Conservation (phyloP, 2,797 vertebrate species). For the Falco rusticolus region DNA sequence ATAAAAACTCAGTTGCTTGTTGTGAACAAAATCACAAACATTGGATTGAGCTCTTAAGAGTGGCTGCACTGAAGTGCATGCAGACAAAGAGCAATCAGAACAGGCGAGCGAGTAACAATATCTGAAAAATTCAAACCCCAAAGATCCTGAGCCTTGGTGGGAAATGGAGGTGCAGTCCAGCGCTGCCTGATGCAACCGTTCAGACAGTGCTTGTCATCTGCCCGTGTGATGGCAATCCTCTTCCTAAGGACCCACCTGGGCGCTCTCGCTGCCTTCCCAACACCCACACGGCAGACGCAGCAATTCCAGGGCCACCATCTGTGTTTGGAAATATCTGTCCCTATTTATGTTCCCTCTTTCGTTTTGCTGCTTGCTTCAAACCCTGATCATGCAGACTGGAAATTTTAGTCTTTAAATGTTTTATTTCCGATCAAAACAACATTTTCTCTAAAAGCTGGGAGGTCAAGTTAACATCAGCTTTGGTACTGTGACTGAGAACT, state of each 20-base stretch:
- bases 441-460: neutral
- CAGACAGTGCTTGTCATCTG: neutral
- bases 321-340: neutral
- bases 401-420: neutral
- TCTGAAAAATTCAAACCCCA: neutral
- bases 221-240: neutral
- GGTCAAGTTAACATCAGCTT: neutral
- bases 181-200: neutral
- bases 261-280: neutral
- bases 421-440: neutral
- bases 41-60: neutral
- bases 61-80: neutral
- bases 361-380: neutral
- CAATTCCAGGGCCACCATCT: neutral
- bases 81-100: neutral
- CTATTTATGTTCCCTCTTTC: neutral
- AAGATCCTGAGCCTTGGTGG: neutral
- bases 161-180: neutral
- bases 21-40: neutral
- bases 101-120: neutral
- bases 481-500: neutral
- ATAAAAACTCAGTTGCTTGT: accelerated
- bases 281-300: neutral
- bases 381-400: neutral
- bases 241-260: neutral